Conservation (phyloP, 2,797 vertebrate genomes). For the Sebastes steindachneri region DNA sequence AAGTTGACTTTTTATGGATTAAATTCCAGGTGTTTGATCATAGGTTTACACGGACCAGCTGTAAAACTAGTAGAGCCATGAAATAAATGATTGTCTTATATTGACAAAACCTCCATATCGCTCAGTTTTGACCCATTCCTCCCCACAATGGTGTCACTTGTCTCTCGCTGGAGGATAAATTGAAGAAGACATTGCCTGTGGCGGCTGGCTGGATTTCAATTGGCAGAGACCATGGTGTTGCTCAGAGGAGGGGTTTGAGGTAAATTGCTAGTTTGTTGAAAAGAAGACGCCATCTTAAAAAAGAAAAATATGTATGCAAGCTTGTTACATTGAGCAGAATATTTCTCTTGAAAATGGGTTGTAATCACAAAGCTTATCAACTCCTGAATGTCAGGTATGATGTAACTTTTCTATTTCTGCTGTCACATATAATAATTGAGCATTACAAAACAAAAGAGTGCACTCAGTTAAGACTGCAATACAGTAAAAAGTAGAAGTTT, state of each 20-base stretch:
- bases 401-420: background rate
- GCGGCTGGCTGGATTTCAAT: slow-evolving; percentile 64
- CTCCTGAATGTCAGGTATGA: background rate
- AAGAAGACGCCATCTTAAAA: slow-evolving; percentile 16
- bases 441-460: background rate
- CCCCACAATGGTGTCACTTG: slow-evolving; percentile 66
- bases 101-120: slow-evolving; percentile 35
- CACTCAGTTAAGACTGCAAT: background rate
- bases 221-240: slow-evolving; percentile 44
- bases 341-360: background rate
- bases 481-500: background rate
- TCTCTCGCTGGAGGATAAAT: slow-evolving; percentile 70
- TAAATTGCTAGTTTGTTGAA: slow-evolving; percentile 40
- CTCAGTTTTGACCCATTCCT: slow-evolving; percentile 44
- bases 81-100: slow-evolving; percentile 16
- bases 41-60: background rate
- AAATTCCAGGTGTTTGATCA: slow-evolving; percentile 5
- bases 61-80: background rate
- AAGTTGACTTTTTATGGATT: background rate
- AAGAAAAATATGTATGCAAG: background rate
- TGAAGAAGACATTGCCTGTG: slow-evolving; percentile 52
- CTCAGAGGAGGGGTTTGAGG: slow-evolving; percentile 42
- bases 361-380: background rate
- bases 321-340: slow-evolving; percentile 13
- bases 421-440: background rate